phyloP scores from a whole-genome alignment of 1,140 invertebrate genomes.

The Diploscapter pachys region DNA sequence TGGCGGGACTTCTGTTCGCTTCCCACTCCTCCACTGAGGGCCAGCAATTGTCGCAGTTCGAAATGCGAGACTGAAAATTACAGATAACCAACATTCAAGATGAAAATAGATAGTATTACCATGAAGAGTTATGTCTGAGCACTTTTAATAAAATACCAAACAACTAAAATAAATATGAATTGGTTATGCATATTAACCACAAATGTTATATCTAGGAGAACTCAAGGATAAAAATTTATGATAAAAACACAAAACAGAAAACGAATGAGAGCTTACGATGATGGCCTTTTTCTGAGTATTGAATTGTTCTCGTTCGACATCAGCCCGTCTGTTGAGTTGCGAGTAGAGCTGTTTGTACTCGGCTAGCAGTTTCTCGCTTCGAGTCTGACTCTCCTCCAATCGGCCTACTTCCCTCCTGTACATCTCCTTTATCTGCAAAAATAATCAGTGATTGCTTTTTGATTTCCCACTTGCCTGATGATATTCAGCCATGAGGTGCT shows the following conservation, averaged over 20 bases:
- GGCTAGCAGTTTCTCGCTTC: constrained; percentile 74
- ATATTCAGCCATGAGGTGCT: constrained; percentile 74
- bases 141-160: not conserved
- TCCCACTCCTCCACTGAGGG: constrained; percentile 24
- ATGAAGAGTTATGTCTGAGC: not conserved
- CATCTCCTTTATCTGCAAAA: constrained; percentile 73
- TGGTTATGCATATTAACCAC: not conserved
- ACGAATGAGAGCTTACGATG: constrained; percentile 17
- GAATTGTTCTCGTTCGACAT: constrained; percentile 28
- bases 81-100: not conserved
- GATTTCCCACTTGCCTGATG: constrained; percentile 63
- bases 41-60: constrained; percentile 32
- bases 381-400: constrained; percentile 71
- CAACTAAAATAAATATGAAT: not conserved
- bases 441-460: constrained; percentile 2
- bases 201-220: not conserved
- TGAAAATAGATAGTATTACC: not conserved
- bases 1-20: constrained; percentile 29
- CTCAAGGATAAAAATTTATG: not conserved
- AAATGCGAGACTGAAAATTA: constrained; percentile 24
- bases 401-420: constrained; percentile 74
- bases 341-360: constrained; percentile 71
- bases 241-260: not conserved
- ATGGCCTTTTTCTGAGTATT: constrained; percentile 32
- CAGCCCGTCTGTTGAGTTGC: constrained; percentile 22